Percentiles rank a stretch among this genome's conserved stretches.
Conservation (phyloP, 2,888 invertebrate species). For the Zygaena filipendulae region DNA sequence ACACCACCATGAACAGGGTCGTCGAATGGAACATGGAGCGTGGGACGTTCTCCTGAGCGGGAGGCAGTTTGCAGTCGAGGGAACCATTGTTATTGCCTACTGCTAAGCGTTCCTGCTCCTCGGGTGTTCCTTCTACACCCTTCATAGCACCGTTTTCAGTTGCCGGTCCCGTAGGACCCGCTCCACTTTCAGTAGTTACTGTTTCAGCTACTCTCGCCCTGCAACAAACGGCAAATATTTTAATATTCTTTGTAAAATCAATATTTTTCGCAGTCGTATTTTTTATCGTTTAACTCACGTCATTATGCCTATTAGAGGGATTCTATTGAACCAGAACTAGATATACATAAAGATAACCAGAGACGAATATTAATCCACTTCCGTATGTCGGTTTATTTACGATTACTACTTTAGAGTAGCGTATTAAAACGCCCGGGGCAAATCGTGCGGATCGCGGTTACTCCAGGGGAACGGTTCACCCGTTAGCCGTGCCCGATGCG, state of each 20-base stretch:
- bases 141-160: constrained; percentile 55
- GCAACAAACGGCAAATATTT: constrained; percentile 38
- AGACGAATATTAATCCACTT: constrained; percentile 20
- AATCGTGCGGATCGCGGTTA: constrained; percentile 27
- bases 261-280: too few relatives aligned
- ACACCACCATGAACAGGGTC: constrained; percentile 88
- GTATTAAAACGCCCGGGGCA: constrained; percentile 22
- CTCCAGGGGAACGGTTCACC: constrained; percentile 26
- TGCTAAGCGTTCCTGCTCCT: constrained; percentile 59
- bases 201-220: constrained; percentile 45
- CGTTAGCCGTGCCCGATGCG: constrained; percentile 19
- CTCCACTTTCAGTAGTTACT: constrained; percentile 45
- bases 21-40: constrained; percentile 84
- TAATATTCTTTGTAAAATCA: too few relatives aligned
- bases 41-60: constrained; percentile 64
- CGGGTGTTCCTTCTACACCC: constrained; percentile 60
- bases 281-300: constrained; percentile 1
- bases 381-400: constrained; percentile 38
- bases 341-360: too few relatives aligned
- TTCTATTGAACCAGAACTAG: too few relatives aligned
- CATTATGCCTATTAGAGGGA: constrained; percentile 13
- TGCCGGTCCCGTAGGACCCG: constrained; percentile 44
- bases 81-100: constrained; percentile 76
- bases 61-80: constrained; percentile 80
- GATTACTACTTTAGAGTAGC: constrained; percentile 24